Evolutionary conservation across 2,888 invertebrate genomes (phyloP).

Genomic region (Perithous albicinctus): DNA sequence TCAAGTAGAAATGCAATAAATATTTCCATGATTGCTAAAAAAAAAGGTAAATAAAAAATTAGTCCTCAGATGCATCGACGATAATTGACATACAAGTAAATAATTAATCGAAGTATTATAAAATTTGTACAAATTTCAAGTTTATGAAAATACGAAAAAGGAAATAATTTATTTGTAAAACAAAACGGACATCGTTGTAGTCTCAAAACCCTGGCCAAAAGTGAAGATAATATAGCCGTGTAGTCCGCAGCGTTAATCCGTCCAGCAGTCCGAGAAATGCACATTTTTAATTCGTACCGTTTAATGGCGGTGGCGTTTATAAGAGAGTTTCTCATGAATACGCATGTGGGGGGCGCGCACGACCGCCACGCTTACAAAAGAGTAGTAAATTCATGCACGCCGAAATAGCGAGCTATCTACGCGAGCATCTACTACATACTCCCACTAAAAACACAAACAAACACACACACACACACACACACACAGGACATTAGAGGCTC

Average conservation of each 20-base stretch:
- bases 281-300: slow-evolving; percentile 81
- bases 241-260: slow-evolving; percentile 72
- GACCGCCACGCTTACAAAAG: slow-evolving; percentile 65
- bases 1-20: no score
- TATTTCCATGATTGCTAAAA: no score
- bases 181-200: not conserved
- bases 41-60: no score
- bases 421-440: slow-evolving; percentile 7
- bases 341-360: slow-evolving; percentile 72
- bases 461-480: no score
- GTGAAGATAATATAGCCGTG: slow-evolving; percentile 48
- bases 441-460: not conserved
- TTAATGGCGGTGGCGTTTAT: slow-evolving; percentile 81
- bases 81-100: not conserved
- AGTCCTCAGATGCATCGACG: no score
- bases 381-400: slow-evolving; percentile 78
- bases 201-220: slow-evolving; percentile 42
- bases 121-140: not conserved
- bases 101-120: not conserved
- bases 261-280: slow-evolving; percentile 77
- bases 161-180: not conserved
- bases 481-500: no score
- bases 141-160: not conserved
- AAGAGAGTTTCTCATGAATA: slow-evolving; percentile 82
- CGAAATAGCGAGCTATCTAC: slow-evolving; percentile 67